A percentile compares a stretch with the other conserved stretches of the same genome.
phyloP scores from a whole-genome alignment of 2,888 invertebrate genomes.

The Eilema caniola region DNA sequence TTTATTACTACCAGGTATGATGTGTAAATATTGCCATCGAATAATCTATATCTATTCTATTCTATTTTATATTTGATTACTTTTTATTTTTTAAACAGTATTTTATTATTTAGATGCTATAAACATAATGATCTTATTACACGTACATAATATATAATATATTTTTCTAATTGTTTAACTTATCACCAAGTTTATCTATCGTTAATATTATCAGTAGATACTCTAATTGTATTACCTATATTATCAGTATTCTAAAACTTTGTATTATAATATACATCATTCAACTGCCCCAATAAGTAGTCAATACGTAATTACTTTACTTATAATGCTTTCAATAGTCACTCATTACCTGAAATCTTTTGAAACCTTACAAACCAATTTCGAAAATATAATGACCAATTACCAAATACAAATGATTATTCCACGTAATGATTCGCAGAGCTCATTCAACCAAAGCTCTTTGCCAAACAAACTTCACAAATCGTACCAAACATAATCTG shows the following conservation, averaged over 20 bases:
- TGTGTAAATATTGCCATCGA: no score
- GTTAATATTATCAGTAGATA: no score
- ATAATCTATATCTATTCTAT: no score
- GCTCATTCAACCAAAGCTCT: conserved; percentile 41
- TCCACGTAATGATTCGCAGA: conserved; percentile 26
- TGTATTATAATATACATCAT: not conserved
- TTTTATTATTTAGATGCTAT: not conserved
- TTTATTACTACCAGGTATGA: no score
- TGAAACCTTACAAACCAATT: not conserved
- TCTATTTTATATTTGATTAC: not conserved
- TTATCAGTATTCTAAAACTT: not conserved
- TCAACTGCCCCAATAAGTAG: not conserved
- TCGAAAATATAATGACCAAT: not conserved
- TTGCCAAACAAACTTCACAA: conserved; percentile 41
- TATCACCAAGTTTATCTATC: no score
- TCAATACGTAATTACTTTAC: not conserved
- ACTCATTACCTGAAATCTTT: not conserved
- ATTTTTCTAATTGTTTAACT: no score
- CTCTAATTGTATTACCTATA: no score
- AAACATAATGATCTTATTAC: not conserved
- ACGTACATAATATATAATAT: no score
- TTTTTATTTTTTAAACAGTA: not conserved
- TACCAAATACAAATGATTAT: conserved; percentile 31
- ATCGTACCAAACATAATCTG: conserved; percentile 50
- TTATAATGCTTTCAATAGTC: not conserved